Evolutionary conservation across 2,888 invertebrate species (phyloP), one percentile per base, ranked within the genome.

Genomic region (Cheiracanthium punctorium): DNA sequence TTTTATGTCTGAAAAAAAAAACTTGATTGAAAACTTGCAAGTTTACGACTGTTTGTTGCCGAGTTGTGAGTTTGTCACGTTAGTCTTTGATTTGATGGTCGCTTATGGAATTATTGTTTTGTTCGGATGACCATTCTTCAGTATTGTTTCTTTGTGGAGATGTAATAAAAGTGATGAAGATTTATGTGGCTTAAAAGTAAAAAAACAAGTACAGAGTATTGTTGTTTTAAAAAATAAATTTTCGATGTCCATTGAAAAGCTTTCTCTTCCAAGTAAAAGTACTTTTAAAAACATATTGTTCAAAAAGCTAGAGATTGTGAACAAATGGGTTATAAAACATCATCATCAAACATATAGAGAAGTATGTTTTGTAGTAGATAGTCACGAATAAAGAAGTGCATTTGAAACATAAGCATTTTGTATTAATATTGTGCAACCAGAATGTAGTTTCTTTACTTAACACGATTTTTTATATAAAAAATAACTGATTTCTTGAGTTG

Each of bases 21-120:
- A 84, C 79, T 84, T 79, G 84, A 85, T 79, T 85, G 84, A 85
- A 85, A 85, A 80, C 74, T 85, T 80, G 48, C 58, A 80, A 79
- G 70, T 85, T 85, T 79, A 74, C 79, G 79, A 70, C 79, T 79
- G 79, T 85, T 85, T 74, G 79, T 43, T 79, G 79, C 69, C 69
- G 37, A 82, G 82, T 72, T 77, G 74, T 70, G 72, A 85, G 79
- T 79, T 79, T 85, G 84, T 79, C 79, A 79, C 84, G 84, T 85
- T 80, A 77, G 17, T 64, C 43, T 52, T 65, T 82, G 82, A 82
- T 82, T 77, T 72, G 82, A 82, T 82, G 76, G 71, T 72, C 73
- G 82, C 70, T 67, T 72, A 77, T 43, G 58, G 65, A 32, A n/a
- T 74, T 74, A 64, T 82, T 82, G 41, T 82, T 77, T 76, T 71